Evolutionary conservation across 2,797 vertebrate species (phyloP), one percentile per base, ranked within the genome.

Genomic region (Coranthus polyacanthus): DNA sequence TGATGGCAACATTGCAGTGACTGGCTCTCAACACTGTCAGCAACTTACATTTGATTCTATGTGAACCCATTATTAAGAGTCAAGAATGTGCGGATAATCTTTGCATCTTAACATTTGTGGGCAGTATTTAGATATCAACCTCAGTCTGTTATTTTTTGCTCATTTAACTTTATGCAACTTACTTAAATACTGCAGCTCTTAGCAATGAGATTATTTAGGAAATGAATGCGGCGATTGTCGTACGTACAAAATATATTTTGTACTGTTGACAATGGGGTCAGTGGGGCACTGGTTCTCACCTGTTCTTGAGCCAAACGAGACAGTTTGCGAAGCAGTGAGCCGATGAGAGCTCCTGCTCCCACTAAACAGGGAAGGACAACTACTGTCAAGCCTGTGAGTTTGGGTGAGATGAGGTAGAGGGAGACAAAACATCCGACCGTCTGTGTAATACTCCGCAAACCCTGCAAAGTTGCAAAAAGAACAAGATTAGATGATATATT

Each of bases 271-370:
- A 17, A 12, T 24, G 3, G n/a, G n/a, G n/a, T n/a, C n/a, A n/a
- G n/a, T n/a, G n/a, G n/a, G n/a, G n/a, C 1, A 47, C n/a, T 37
- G 17, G 11, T 3, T 3, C 44, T 80, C 44, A 99, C 98, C 95
- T 99, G 97, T 26, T 98, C 97, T 86, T 99, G 98, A 17, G 97
- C 96, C 72, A 84, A 88, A 51, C 96, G 95, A 6, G 97, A 98
- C 3, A 99, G 83, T 79, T 87, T 91, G 15, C 97, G 96, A 45
- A 99, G 95, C 38, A 95, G 88, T 2, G 96, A 93, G 32, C 97
- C 96, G 0, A 98, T 88, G 37, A 97, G 53, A 49, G 96, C 95
- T 0, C 97, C 98, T 0, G 88, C 82, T 0, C 94, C 95, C 75
- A 99, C 96, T 5, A 99, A 89, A 34, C 87, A 80, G 0, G 97